Evolutionary conservation across 2,888 invertebrate species (phyloP), one percentile per base, ranked within the genome.

Genomic region (Dynastes maya): DNA sequence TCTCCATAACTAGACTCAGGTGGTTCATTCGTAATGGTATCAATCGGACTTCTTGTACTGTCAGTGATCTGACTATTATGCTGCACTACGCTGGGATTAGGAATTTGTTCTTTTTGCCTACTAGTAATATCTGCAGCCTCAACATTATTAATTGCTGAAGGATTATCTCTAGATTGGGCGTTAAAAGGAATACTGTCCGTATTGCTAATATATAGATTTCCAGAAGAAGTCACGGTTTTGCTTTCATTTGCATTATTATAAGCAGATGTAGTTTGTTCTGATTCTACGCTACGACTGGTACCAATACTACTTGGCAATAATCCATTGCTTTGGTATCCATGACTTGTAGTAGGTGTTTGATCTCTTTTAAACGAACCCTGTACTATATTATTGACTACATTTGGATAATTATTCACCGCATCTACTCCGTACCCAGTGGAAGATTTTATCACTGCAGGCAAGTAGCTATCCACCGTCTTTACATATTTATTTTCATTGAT

Each of bases 1-100:
- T 58, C 72, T 1, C 72, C 72, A 58, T 58, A 72, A 45, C 72
- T 72, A 1, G 72, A 72, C n/a, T 61, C 40, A 4, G 40, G 13
- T 40, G 58, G 22, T 11, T 49, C 45, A 22, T 49, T 63, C 29
- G 63, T 63, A 29, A 13, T 13, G 29, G 13, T 63, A 2, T 32
- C 63, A 27, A 11, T 1, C 11, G 6, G 55, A 55, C 16, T 55
- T 6, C 55, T 2, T n/a, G 6, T 55, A n/a, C 11, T 45, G 2
- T 45, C 45, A 2, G 11, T 45, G 8, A 45, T 11, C 8, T 45
- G 45, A 8, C 64, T 53, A 53, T 9, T 16, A n/a, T 16, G 2
- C 22, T 55, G 55, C 3, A 55, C 55, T 22, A 22, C 55, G 22
- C 22, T 22, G 2, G 8, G 22, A 8, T 16, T 22, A 3, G 53